phyloP scores from a whole-genome alignment of 2,888 invertebrate genomes.

The Metellina segmentata region DNA sequence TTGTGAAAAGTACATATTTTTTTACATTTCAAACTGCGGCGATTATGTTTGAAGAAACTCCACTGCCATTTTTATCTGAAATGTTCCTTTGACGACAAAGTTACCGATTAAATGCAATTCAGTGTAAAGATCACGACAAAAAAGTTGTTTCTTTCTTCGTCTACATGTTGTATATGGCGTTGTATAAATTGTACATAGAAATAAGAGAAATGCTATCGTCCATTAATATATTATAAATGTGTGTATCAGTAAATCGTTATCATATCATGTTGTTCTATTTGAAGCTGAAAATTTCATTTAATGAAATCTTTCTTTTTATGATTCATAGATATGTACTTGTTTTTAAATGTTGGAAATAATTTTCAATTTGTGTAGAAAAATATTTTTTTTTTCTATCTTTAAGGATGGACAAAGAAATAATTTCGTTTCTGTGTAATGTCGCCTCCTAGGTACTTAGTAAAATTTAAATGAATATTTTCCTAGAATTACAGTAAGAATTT shows the following conservation, averaged over 20 bases:
- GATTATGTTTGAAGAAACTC: not conserved
- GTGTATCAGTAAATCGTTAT: slow-evolving; percentile 66
- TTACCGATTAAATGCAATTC: not conserved
- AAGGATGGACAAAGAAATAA: not conserved
- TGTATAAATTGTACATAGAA: slow-evolving; percentile 71
- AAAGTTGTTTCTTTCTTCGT: slow-evolving; percentile 52
- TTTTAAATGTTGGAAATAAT: slow-evolving; percentile 12
- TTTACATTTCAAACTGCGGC: not conserved
- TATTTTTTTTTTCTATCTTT: not conserved
- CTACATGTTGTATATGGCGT: slow-evolving; percentile 40
- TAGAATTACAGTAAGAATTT: no score
- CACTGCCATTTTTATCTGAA: slow-evolving; percentile 18
- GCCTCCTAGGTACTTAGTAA: not conserved
- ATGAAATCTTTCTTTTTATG: slow-evolving; percentile 41
- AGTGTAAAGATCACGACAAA: not conserved
- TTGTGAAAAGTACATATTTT: not conserved
- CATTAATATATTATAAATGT: slow-evolving; percentile 73
- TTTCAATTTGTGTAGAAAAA: not conserved
- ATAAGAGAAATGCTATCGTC: slow-evolving; percentile 70
- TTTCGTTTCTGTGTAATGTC: not conserved
- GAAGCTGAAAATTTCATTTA: slow-evolving; percentile 66
- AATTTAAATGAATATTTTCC: no score
- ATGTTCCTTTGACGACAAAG: slow-evolving; percentile 37
- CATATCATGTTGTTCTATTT: slow-evolving; percentile 73
- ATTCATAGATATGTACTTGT: slow-evolving; percentile 48